These are phyloP conservation scores for Zaprionus davidi DNA, from an alignment of 1,140 invertebrate species.

Conservation along the genomic window DNA sequence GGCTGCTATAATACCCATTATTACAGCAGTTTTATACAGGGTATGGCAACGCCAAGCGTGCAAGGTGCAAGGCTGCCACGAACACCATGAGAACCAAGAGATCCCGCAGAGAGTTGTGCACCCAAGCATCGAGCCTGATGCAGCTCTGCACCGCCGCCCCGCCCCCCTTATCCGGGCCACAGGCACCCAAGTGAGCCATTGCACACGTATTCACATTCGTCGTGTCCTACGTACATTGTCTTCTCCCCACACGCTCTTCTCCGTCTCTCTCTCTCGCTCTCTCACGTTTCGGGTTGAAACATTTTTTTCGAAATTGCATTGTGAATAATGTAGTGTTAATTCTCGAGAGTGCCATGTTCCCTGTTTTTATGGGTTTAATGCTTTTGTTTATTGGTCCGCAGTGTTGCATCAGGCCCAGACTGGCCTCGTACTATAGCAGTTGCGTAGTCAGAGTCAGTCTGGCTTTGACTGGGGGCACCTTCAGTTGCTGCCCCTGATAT, in stretches of 20 bases:
- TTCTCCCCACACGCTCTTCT: slow-evolving; percentile 28
- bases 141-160: neutral
- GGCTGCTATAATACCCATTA: neutral
- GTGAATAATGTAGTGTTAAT: slow-evolving; percentile 83
- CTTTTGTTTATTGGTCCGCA: slow-evolving; percentile 81
- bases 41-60: neutral
- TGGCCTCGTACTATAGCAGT: slow-evolving; percentile 2
- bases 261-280: slow-evolving; percentile 3
- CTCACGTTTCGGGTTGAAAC: slow-evolving; percentile 68
- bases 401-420: slow-evolving; percentile 63
- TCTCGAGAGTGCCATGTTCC: slow-evolving; percentile 80
- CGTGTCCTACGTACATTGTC: slow-evolving; percentile 35
- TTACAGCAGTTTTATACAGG: neutral
- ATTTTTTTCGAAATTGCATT: slow-evolving; percentile 78
- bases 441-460: neutral
- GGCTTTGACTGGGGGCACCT: neutral
- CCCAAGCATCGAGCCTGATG: slow-evolving; percentile 41
- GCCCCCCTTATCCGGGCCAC: neutral
- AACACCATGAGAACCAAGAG: neutral
- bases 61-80: neutral
- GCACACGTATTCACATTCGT: slow-evolving; percentile 56
- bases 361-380: slow-evolving; percentile 82
- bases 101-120: slow-evolving; percentile 29
- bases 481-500: slow-evolving; percentile 54
- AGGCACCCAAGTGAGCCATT: slow-evolving; percentile 72